Percentiles rank a stretch among this genome's conserved stretches.
Evolutionary conservation across 2,888 invertebrate species (phyloP).

Genomic region (Microctonus brassicae): DNA sequence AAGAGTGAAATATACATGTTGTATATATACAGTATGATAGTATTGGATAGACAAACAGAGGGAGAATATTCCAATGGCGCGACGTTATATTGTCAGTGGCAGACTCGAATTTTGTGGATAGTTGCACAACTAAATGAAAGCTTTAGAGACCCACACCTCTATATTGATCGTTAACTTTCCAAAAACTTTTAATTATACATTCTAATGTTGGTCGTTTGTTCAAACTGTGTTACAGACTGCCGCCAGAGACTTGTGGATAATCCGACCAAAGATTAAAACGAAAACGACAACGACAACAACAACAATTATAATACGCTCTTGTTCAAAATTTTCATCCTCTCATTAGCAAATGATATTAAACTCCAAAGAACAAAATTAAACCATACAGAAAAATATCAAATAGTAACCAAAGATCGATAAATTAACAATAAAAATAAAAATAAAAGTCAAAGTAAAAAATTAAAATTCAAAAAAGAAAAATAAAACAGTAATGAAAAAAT

Average conservation of each 20-base stretch:
- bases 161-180: background rate
- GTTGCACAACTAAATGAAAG: slow-evolving; percentile 1
- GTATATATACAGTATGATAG: no score
- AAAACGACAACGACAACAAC: background rate
- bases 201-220: slow-evolving; percentile 9
- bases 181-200: slow-evolving; percentile 11
- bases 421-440: background rate
- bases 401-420: background rate
- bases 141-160: background rate
- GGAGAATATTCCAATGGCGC: background rate
- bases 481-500: slow-evolving; percentile 29
- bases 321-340: background rate
- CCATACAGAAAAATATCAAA: slow-evolving; percentile 6
- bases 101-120: slow-evolving; percentile 7
- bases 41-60: background rate
- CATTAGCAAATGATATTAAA: no score
- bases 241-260: slow-evolving; percentile 20
- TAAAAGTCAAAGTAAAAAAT: background rate
- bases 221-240: slow-evolving; percentile 27
- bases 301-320: background rate
- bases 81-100: slow-evolving; percentile 14
- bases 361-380: slow-evolving; percentile 3
- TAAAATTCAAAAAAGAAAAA: slow-evolving; percentile 28
- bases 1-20: no score
- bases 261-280: slow-evolving; percentile 22